Evolutionary conservation across 23 tunicate species (phyloP).

Genomic region (Halocynthia aurantium): DNA sequence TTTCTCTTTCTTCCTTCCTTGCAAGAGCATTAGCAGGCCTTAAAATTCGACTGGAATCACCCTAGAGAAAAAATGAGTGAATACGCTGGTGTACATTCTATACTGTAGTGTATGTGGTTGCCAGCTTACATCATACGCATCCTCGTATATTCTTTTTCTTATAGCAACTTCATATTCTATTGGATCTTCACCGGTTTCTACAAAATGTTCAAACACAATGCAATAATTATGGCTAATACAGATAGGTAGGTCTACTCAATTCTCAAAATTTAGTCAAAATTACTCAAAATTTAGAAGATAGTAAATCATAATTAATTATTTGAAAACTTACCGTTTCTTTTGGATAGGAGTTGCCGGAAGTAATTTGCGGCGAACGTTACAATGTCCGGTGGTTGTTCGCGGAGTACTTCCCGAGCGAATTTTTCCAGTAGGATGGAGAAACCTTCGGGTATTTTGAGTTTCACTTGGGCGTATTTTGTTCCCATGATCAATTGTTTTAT

Average conservation of each 20-base stretch:
- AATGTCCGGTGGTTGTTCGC: slow-evolving; percentile 27
- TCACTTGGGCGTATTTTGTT: slow-evolving; percentile 16
- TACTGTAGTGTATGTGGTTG: too few relatives aligned
- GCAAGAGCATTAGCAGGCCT: too few relatives aligned
- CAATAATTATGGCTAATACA: too few relatives aligned
- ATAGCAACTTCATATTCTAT: background rate
- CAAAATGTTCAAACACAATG: background rate
- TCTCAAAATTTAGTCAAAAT: too few relatives aligned
- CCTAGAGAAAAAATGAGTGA: too few relatives aligned
- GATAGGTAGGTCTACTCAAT: background rate
- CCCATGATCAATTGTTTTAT: slow-evolving; percentile 1
- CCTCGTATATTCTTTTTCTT: too few relatives aligned
- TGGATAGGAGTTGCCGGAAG: background rate
- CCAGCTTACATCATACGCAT: too few relatives aligned
- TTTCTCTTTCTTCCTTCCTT: too few relatives aligned
- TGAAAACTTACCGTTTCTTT: slow-evolving; percentile 8
- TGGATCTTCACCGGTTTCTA: slow-evolving; percentile 23
- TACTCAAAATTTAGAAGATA: background rate
- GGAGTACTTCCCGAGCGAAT: slow-evolving; percentile 24
- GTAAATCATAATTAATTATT: background rate
- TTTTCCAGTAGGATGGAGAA: slow-evolving; percentile 11
- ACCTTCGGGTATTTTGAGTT: slow-evolving; percentile 7
- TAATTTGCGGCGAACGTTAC: slow-evolving; percentile 10
- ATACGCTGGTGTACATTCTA: too few relatives aligned
- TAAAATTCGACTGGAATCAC: too few relatives aligned